A percentile compares a stretch with the other conserved stretches of the same genome.
These are phyloP conservation scores for Plagodis pulveraria DNA, from an alignment of 2,888 invertebrate species.

Conservation along the genomic window DNA sequence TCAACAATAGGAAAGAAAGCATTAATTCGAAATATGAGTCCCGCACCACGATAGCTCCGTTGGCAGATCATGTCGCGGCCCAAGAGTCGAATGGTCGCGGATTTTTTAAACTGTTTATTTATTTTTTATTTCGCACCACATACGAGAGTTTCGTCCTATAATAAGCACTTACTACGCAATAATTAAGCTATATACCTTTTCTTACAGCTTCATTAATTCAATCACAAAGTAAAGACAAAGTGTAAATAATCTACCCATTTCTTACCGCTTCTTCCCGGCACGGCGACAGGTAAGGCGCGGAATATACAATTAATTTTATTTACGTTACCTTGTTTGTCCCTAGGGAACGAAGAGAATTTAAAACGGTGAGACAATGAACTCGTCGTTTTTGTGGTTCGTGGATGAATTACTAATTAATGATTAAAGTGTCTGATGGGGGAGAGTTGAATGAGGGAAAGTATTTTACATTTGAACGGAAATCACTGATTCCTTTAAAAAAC, in stretches of 20 bases:
- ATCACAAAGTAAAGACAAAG: constrained; percentile 18
- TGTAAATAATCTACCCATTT: constrained; percentile 10
- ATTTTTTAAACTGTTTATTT: too few relatives aligned
- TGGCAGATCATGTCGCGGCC: too few relatives aligned
- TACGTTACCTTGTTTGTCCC: constrained; percentile 46
- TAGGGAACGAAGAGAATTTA: constrained; percentile 22
- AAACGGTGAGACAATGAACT: constrained; percentile 48
- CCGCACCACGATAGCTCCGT: too few relatives aligned
- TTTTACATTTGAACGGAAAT: neutral
- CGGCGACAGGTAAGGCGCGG: constrained; percentile 35
- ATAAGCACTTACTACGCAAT: too few relatives aligned
- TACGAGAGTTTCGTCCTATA: too few relatives aligned
- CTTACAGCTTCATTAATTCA: constrained; percentile 7
- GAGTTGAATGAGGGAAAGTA: too few relatives aligned
- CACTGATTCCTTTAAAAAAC: too few relatives aligned
- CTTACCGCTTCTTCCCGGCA: constrained; percentile 3
- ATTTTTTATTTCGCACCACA: too few relatives aligned
- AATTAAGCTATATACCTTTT: neutral
- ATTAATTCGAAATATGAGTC: too few relatives aligned
- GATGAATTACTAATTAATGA: constrained; percentile 22
- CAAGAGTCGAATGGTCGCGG: too few relatives aligned
- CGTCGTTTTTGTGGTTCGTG: constrained; percentile 31
- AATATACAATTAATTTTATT: constrained; percentile 63
- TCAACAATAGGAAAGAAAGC: too few relatives aligned
- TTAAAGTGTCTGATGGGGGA: neutral